Conservation (phyloP, 2,888 invertebrate species). For the Eucera pruinosa region DNA sequence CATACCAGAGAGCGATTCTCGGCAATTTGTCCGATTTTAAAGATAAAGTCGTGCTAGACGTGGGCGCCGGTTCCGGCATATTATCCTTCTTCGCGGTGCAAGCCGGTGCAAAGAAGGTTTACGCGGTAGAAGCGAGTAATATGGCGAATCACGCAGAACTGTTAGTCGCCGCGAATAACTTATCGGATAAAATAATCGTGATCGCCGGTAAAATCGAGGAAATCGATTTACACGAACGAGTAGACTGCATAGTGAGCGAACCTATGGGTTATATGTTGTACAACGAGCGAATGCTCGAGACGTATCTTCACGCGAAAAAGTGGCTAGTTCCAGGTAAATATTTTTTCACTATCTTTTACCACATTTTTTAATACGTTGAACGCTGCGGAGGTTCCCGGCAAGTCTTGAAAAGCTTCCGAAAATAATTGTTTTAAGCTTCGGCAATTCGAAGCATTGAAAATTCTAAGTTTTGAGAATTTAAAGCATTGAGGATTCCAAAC, state of each 20-base stretch:
- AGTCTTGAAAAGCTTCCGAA: no score
- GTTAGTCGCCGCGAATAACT: constrained; percentile 94
- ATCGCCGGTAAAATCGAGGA: constrained; percentile 99
- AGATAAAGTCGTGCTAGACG: constrained; percentile 97
- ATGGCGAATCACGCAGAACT: constrained; percentile 98
- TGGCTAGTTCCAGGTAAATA: constrained; percentile 92
- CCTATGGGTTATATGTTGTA: constrained; percentile 99
- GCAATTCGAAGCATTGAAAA: no score
- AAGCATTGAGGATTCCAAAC: no score
- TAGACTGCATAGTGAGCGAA: constrained; percentile 99
- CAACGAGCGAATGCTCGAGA: constrained; percentile 99
- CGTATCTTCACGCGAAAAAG: constrained; percentile 98
- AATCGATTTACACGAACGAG: constrained; percentile 96
- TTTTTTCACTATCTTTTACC: background rate
- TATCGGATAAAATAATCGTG: constrained; percentile 94
- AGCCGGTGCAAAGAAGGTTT: constrained; percentile 97
- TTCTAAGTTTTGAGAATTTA: no score
- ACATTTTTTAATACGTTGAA: no score
- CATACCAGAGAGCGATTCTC: constrained; percentile 98
- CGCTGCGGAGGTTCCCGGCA: no score
- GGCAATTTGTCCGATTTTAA: constrained; percentile 96
- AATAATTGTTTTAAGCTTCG: no score
- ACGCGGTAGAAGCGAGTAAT: constrained; percentile 99
- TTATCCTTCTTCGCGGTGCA: constrained; percentile 99
- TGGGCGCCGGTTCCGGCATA: constrained; percentile 99